Evolutionary conservation across 2,888 invertebrate genomes (phyloP), one percentile per base, ranked within the genome.

Genomic region (Sminthurinus aureus): DNA sequence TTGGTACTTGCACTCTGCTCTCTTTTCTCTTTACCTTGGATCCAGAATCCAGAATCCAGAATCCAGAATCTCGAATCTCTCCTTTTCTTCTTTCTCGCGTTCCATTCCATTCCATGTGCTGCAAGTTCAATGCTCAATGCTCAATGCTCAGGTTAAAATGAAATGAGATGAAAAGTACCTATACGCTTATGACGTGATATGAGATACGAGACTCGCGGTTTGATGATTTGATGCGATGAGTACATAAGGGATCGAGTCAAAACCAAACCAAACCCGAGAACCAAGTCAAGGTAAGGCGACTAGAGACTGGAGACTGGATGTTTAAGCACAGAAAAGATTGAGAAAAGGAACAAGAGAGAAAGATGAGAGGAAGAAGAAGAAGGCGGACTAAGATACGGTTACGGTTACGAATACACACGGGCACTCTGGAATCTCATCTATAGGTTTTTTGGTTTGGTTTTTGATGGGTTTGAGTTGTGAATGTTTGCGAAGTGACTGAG

Each of bases 401-500:
- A n/a, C n/a, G n/a, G n/a, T n/a, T n/a, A n/a, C n/a, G n/a, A n/a
- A n/a, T n/a, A n/a, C n/a, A n/a, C n/a, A 76, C 50, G 75, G 58
- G 81, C 74, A 81, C 74, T 80, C 52, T 71, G 80, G 80, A 80
- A 80, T 80, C 80, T 80, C 80, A 80, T 80, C 80, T 80, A 80
- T 80, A 80, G 71, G 71, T 80, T 80, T 71, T 52, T 71, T 38
- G 77, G 77, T 77, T 78, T 80, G 38, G 20, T 71, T 71, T 71
- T 71, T 80, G 80, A 80, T 80, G 71, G 80, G 80, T 73, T 80
- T 52, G 80, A 80, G 80, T 80, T 80, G 80, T 80, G 80, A 80
- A 80, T 80, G 80, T 80, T 80, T 80, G 80, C 80, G 71, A 80
- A 80, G 71, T 79, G 79, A n/a, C n/a, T n/a, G n/a, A n/a, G n/a